Conservation (phyloP, 2,888 invertebrate genomes). For the Cryptosula pallasiana region DNA sequence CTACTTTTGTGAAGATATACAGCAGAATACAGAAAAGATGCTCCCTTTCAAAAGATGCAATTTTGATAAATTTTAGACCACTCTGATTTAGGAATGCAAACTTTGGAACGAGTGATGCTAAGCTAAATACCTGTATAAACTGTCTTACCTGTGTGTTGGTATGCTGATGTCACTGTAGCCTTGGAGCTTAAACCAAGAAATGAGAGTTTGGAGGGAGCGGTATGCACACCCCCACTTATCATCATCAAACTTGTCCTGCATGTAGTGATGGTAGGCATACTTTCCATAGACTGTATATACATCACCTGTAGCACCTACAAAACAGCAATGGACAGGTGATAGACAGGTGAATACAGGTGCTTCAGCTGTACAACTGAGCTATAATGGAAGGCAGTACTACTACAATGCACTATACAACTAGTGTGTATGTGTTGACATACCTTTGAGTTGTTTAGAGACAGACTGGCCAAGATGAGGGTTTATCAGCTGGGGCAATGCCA, state of each 20-base stretch:
- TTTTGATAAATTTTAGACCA: no score
- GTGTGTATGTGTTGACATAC: background rate
- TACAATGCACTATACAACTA: background rate
- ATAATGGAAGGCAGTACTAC: background rate
- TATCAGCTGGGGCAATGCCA: constrained; percentile 58
- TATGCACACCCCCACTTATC: constrained; percentile 99
- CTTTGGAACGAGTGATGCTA: no score
- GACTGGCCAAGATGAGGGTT: constrained; percentile 69
- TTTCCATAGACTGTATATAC: constrained; percentile 58
- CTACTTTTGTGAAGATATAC: no score
- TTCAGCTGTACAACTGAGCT: no score
- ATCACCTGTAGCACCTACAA: background rate
- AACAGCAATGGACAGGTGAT: background rate
- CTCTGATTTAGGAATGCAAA: no score
- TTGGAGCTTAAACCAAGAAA: constrained; percentile 79
- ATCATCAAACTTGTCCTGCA: constrained; percentile 81
- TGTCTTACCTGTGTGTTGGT: constrained; percentile 72
- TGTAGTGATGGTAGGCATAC: constrained; percentile 93
- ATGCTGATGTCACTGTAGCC: constrained; percentile 60
- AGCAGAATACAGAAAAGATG: no score
- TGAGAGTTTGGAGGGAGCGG: constrained; percentile 88
- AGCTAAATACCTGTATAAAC: no score
- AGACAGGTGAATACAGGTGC: no score
- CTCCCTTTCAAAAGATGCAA: no score
- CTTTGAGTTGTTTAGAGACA: background rate